Conservation (phyloP, 2,888 invertebrate genomes). For the Tineola bisselliella region DNA sequence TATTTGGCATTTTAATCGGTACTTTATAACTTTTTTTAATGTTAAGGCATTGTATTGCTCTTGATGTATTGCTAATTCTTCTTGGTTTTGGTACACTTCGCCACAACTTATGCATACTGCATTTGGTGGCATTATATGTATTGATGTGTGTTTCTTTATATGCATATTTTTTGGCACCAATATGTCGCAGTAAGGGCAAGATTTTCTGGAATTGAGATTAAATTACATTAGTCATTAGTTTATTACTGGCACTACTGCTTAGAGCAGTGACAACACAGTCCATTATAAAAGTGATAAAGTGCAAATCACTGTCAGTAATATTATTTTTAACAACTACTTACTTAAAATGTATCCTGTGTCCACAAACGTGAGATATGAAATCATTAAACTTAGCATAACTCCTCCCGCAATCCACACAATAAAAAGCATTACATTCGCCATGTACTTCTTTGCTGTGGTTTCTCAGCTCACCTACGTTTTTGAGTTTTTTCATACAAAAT, state of each 20-base stretch:
- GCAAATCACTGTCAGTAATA: too few relatives aligned
- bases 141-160: constrained; percentile 10
- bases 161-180: background rate
- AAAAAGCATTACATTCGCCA: constrained; percentile 70
- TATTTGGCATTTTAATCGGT: constrained; percentile 43
- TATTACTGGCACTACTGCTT: too few relatives aligned
- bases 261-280: too few relatives aligned
- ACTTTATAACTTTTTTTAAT: constrained; percentile 40
- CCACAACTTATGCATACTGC: constrained; percentile 38
- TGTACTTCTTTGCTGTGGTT: constrained; percentile 71
- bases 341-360: constrained; percentile 70
- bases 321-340: constrained; percentile 29
- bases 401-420: constrained; percentile 74
- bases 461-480: constrained; percentile 50
- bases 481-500: constrained; percentile 48
- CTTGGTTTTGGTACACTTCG: constrained; percentile 40
- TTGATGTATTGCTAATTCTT: constrained; percentile 36
- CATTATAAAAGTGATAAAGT: too few relatives aligned
- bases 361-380: constrained; percentile 72
- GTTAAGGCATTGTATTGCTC: constrained; percentile 35
- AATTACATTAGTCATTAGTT: background rate
- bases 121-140: constrained; percentile 29
- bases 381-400: constrained; percentile 69
- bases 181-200: constrained; percentile 23
- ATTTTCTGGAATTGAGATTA: constrained; percentile 27